Percentiles rank a stretch among this genome's conserved stretches.
phyloP scores from a whole-genome alignment of 2,888 invertebrate species.

The Caenorhabditis parvicauda region DNA sequence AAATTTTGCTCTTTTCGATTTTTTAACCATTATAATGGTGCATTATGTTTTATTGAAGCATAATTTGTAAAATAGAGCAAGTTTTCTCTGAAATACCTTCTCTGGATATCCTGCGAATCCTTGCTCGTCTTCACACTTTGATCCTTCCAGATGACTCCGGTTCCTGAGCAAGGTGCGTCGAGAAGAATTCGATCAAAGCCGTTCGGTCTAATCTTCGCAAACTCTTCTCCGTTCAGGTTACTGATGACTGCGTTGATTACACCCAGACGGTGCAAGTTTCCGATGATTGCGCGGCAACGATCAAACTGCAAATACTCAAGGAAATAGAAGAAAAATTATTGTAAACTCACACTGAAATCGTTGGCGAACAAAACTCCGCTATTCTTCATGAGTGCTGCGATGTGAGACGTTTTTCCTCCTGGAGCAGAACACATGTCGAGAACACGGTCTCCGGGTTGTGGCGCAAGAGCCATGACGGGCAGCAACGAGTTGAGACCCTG shows the following conservation, averaged over 20 bases:
- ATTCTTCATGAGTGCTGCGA: slow-evolving; percentile 87
- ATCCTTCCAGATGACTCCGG: slow-evolving; percentile 96
- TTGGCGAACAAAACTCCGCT: slow-evolving; percentile 94
- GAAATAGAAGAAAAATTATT: slow-evolving; percentile 48
- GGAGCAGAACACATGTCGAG: slow-evolving; percentile 97
- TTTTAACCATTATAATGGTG: no score
- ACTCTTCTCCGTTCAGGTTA: slow-evolving; percentile 83
- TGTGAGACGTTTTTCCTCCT: slow-evolving; percentile 96
- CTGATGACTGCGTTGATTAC: slow-evolving; percentile 88
- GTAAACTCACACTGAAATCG: slow-evolving; percentile 75
- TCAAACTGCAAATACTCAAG: slow-evolving; percentile 40
- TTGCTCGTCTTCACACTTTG: slow-evolving; percentile 90
- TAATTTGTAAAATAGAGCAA: no score
- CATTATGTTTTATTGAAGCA: no score
- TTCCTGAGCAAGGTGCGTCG: slow-evolving; percentile 97
- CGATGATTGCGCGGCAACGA: slow-evolving; percentile 71
- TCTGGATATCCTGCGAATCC: slow-evolving; percentile 55
- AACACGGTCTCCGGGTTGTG: slow-evolving; percentile 76
- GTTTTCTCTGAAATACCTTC: slow-evolving; percentile 15
- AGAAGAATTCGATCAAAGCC: slow-evolving; percentile 89
- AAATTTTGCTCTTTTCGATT: no score
- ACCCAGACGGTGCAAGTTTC: slow-evolving; percentile 93
- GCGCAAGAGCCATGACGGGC: slow-evolving; percentile 95
- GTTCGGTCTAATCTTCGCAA: slow-evolving; percentile 68
- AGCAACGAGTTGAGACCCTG: slow-evolving; percentile 80